Conservation (phyloP, 2,113 vertebrate species). For the Myiopsitta monachus region DNA sequence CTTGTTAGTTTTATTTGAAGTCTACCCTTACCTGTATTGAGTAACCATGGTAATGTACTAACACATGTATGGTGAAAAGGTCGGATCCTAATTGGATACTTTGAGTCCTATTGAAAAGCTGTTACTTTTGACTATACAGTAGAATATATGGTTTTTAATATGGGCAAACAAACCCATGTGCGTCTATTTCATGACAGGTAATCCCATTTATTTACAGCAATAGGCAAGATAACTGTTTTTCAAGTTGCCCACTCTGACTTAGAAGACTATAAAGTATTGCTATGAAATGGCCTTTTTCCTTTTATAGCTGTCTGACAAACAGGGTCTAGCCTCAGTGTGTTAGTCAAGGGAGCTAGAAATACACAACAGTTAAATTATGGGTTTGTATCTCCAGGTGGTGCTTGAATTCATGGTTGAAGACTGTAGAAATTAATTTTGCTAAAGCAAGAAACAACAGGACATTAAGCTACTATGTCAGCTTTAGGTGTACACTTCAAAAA, state of each 20-base stretch:
- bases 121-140: background rate
- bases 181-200: background rate
- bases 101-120: background rate
- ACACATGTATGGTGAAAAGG: background rate
- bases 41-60: background rate
- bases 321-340: background rate
- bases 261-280: background rate
- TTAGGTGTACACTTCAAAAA: constrained; percentile 56
- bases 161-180: background rate
- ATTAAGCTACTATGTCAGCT: constrained; percentile 44
- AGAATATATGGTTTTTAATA: background rate
- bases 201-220: constrained; percentile 21
- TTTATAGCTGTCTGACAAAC: background rate
- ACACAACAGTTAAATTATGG: constrained; percentile 35
- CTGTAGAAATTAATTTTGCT: constrained; percentile 62
- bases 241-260: background rate
- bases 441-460: constrained; percentile 67
- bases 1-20: background rate
- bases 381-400: constrained; percentile 54
- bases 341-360: constrained; percentile 14
- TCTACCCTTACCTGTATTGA: background rate
- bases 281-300: background rate
- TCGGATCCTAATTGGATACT: background rate
- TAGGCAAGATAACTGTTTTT: background rate
- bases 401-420: constrained; percentile 41